These are phyloP conservation scores for Cerceris rybyensis DNA, from an alignment of 2,888 invertebrate genomes.

Conservation along the genomic window DNA sequence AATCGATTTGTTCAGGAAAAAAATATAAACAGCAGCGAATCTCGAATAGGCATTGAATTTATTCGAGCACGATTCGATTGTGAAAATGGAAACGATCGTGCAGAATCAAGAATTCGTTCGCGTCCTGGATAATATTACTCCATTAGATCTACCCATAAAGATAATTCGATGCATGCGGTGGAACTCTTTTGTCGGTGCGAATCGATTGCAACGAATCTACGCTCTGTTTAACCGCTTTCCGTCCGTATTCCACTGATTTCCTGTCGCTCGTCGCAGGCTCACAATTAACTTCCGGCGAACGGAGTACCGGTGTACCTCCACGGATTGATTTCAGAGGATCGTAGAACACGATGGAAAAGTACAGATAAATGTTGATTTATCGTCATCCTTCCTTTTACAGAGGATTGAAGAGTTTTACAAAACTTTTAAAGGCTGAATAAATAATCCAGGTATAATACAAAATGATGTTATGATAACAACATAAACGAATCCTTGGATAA, in stretches of 20 bases:
- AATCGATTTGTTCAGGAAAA: no score
- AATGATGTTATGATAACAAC: no score
- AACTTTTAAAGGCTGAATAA: no score
- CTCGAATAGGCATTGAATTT: background rate
- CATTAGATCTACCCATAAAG: conserved; percentile 22
- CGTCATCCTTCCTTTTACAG: background rate
- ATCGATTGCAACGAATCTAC: conserved; percentile 54
- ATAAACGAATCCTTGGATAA: no score
- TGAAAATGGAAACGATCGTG: conserved; percentile 2
- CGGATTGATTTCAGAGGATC: conserved; percentile 27
- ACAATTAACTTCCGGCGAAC: conserved; percentile 69
- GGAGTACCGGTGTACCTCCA: conserved; percentile 28
- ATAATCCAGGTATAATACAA: no score
- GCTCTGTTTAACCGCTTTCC: conserved; percentile 76
- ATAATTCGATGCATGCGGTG: conserved; percentile 19
- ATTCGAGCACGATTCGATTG: background rate
- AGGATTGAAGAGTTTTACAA: background rate
- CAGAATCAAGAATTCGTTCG: conserved; percentile 1
- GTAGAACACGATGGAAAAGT: conserved; percentile 41
- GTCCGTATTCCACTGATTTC: conserved; percentile 72
- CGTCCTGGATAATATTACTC: background rate
- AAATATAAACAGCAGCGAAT: no score
- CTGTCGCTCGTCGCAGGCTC: conserved; percentile 65
- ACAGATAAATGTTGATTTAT: conserved; percentile 1
- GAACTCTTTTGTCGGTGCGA: conserved; percentile 27